phyloP scores from a whole-genome alignment of 2,113 vertebrate species.

The Casuarius casuarius region DNA sequence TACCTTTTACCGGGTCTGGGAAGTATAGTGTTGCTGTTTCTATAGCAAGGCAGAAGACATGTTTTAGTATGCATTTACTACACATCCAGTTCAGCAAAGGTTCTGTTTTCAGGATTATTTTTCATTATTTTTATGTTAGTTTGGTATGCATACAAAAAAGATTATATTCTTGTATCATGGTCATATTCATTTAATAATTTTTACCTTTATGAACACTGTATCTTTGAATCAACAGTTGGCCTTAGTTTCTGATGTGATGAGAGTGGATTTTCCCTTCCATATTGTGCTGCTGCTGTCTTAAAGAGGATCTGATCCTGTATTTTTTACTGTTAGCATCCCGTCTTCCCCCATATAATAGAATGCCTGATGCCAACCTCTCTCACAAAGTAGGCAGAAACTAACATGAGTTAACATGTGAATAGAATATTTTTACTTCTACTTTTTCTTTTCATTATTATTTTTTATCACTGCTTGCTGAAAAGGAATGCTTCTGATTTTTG shows the following conservation, averaged over 20 bases:
- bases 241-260: neutral
- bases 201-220: neutral
- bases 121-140: neutral
- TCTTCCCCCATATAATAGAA: neutral
- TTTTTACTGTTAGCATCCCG: neutral
- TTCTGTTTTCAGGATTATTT: neutral
- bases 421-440: neutral
- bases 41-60: neutral
- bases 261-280: neutral
- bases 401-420: neutral
- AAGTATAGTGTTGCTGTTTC: neutral
- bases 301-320: neutral
- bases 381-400: neutral
- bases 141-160: neutral
- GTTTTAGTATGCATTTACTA: neutral
- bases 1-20: neutral
- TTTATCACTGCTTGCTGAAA: neutral
- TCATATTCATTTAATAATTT: neutral
- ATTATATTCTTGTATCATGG: accelerated
- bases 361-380: neutral
- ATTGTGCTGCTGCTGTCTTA: neutral
- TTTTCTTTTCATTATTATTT: neutral
- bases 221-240: neutral
- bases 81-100: accelerated
- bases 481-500: neutral